phyloP scores from a whole-genome alignment of 64 coral and sea anemone species.

The Dendronephthya gigantea region DNA sequence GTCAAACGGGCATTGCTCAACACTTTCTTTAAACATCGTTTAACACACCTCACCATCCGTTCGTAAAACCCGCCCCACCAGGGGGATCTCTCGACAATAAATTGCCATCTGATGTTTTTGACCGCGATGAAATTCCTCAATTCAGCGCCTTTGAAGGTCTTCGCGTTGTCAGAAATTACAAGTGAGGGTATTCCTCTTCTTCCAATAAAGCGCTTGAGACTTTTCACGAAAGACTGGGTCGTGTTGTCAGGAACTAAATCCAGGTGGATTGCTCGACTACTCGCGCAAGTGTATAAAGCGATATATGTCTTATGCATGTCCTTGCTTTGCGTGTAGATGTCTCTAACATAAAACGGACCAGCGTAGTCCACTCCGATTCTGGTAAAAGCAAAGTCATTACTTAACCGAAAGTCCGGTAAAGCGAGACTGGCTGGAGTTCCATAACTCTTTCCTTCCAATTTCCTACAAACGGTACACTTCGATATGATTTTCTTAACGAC shows the following conservation, averaged over 20 bases:
- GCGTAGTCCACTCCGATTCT: constrained; percentile 51
- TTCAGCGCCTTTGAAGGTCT: constrained; percentile 9
- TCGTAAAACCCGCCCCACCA: constrained; percentile 54
- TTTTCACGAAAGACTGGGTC: constrained; percentile 26
- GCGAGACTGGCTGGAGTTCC: constrained; percentile 6
- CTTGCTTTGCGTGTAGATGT: neutral
- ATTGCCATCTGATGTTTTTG: constrained; percentile 10
- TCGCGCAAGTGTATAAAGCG: constrained; percentile 30
- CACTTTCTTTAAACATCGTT: constrained; percentile 26
- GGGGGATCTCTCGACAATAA: constrained; percentile 28
- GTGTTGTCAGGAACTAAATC: constrained; percentile 30
- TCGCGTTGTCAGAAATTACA: constrained; percentile 33
- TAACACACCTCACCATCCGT: constrained; percentile 24
- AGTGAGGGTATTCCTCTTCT: constrained; percentile 21
- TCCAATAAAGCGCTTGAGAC: constrained; percentile 34
- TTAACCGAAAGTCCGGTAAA: constrained; percentile 27
- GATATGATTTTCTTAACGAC: neutral
- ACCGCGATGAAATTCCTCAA: neutral
- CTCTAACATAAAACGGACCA: constrained; percentile 16
- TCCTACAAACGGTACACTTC: neutral
- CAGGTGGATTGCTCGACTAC: constrained; percentile 36
- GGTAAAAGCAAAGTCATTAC: constrained; percentile 27
- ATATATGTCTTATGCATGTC: constrained; percentile 28
- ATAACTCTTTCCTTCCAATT: constrained; percentile 27
- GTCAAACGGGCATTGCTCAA: constrained; percentile 19